Evolutionary conservation across 2,797 vertebrate genomes (phyloP), one percentile per base, ranked within the genome.

Genomic region (Linurgus olivaceus): DNA sequence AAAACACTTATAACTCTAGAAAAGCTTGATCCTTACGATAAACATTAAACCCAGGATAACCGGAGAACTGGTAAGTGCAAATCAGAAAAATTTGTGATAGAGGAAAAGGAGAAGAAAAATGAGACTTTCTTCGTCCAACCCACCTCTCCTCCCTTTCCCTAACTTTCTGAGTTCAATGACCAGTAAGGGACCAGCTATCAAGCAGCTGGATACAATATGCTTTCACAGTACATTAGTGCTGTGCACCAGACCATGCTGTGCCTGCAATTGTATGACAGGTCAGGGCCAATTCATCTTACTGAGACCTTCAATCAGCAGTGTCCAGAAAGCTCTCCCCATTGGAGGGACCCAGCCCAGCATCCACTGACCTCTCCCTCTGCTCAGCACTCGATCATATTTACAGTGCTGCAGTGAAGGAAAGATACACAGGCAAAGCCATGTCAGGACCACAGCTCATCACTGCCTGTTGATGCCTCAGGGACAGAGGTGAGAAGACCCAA

Each of bases 171-270:
- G 29, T 84, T 93, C 93, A 85, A 15, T 21, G 68, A 87, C 66
- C 79, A 92, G 71, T 54, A 77, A 93, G 59, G 44, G n/a, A 50
- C 65, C 78, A 91, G 81, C 59, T 55, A 48, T 63, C 44, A 61
- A 88, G 57, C 61, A 4, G 3, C 51, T 80, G 61, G 80, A 93
- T 72, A 68, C 74, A 74, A 40, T 87, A 63, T 86, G 85, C 79
- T 94, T 97, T 96, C 85, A 88, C 88, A 94, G 31, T 61, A 92
- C 63, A 50, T 94, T 85, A 90, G 65, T 61, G 52, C 75, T 86
- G 91, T 79, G 88, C 63, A 59, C 54, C 81, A 78, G 87, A 93
- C 72, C 62, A 16, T 82, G 67, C 67, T 70, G 26, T 71, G 81
- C 67, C 67, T 73, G n/a, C 37, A 4, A 88, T 7, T 86, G 65